Evolutionary conservation across 2,113 vertebrate genomes (phyloP).

Genomic region (Oncorhynchus gorbuscha): DNA sequence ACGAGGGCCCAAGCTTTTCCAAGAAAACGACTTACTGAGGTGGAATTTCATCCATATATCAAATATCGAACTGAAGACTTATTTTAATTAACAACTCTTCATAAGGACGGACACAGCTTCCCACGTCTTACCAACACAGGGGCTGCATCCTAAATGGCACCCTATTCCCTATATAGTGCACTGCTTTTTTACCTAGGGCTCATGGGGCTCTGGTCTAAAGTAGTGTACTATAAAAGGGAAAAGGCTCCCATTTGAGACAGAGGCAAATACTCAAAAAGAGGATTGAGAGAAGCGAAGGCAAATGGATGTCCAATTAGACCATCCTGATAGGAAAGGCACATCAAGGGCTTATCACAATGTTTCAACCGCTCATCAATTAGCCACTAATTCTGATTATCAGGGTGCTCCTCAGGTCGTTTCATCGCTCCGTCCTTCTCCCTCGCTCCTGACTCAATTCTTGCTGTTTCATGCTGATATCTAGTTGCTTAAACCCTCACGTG

Average conservation of each 20-base stretch:
- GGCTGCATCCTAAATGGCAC: no score
- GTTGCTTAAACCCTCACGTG: neutral
- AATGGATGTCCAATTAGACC: slow-evolving; percentile 26
- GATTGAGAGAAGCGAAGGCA: slow-evolving; percentile 8
- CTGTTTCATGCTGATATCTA: neutral
- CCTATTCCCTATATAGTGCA: no score
- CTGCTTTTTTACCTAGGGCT: no score
- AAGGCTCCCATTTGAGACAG: no score
- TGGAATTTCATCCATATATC: slow-evolving; percentile 59
- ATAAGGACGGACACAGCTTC: slow-evolving; percentile 13
- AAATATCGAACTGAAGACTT: slow-evolving; percentile 44
- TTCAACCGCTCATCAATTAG: slow-evolving; percentile 25
- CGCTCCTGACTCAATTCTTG: neutral
- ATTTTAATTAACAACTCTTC: slow-evolving; percentile 52
- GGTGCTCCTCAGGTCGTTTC: neutral
- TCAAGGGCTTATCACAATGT: slow-evolving; percentile 12
- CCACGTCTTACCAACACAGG: slow-evolving; percentile 10
- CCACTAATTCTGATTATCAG: slow-evolving; percentile 15
- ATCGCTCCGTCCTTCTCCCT: neutral
- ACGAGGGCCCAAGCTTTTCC: neutral
- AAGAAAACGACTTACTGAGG: neutral
- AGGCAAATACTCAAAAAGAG: neutral
- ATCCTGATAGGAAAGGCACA: neutral
- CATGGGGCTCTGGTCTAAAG: no score
- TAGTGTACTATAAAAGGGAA: no score